Base-by-base conservation (phyloP, 2,113 vertebrate species). In the Siniperca knerii region DNA sequence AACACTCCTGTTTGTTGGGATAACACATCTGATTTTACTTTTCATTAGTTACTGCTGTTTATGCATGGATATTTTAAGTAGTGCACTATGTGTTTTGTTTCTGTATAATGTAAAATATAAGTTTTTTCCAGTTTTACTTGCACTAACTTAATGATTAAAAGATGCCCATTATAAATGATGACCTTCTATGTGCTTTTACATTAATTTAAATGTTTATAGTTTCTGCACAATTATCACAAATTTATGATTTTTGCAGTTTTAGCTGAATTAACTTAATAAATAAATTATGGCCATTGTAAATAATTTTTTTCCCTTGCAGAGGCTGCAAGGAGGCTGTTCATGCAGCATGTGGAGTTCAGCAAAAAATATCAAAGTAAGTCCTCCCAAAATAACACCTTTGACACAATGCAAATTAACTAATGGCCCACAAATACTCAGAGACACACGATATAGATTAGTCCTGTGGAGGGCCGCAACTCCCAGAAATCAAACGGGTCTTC, bases 381-480 rank as follows among this genome's bases (percentile, higher is more conserved):
- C 0, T 52, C n/a, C 46, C 18, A 6, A 18, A 20, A 7, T 13
- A 25, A 37, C 29, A 35, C 21, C 42, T 42, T 0, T 54, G 67
- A 64, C 69, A 44, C 50, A 0, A 4, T 18, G 54, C 15, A 60
- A 57, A 37, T 46, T 12, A 62, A 48, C 46, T 5, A 9, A 37
- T 29, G 8, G 83, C 79, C 88, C 74, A 62, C 88, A 85, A 75
- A 90, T 84, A 79, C 61, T 18, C 61, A 12, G 18, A 2, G 44
- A 69, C 57, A 71, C 50, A 35, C 9, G 57, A 79, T 79, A 57
- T 33, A 44, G 65, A 65, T 83, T 69, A 35, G 54, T 65, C 13
- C 42, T 42, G 40, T 1, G 52, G 66, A 50, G 64, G 71, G 35
- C 60, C 75, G 2, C 12, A 2, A 67, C 25, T 79, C 55, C n/a